Evolutionary conservation across 1,140 invertebrate species (phyloP), one percentile per base, ranked within the genome.

Genomic region (Ceratitis capitata): DNA sequence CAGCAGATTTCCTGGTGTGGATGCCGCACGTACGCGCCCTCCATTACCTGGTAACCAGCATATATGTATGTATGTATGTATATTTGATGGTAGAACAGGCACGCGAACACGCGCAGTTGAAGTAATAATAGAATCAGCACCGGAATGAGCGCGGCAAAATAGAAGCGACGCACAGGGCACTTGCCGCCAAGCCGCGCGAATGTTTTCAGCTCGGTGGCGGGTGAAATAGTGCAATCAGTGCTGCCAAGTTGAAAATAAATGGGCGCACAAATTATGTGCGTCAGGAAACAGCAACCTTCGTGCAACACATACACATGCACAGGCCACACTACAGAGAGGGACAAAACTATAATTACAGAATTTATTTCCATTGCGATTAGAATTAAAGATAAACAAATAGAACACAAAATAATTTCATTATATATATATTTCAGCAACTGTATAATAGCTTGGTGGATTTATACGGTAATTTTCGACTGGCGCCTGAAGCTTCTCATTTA

Each of bases 211-310:
- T 47, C 39, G 39, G 39, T 78, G 19, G 69, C 69, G 69, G 69
- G 69, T 47, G 42, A 78, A 78, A 47, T 78, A 78, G 53, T 64
- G 42, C 35, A 84, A 61, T 84, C 83, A 84, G 83, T 84, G 83
- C 42, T 84, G 51, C 51, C 51, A 84, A 84, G 47, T 84, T 42
- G 83, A 84, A 84, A 84, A 58, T 84, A 84, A 84, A 84, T 84
- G 82, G 14, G 49, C 26, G 82, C 82, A 53, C 53, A 83, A 83
- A 83, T 83, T 83, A 58, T 56, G 29, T 53, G 42, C 82, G 53
- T n/a, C 53, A n/a, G 53, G 45, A 58, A 58, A 14, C 53, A 29
- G 14, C 51, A 32, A 14, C 45, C 19, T 53, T 53, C 26, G 49
- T 23, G 45, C 74, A 53, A 32, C 82, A 5, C 45, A 29, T 19